These are phyloP conservation scores for Furcula furcula DNA, from an alignment of 2,888 invertebrate species.

Conservation along the genomic window DNA sequence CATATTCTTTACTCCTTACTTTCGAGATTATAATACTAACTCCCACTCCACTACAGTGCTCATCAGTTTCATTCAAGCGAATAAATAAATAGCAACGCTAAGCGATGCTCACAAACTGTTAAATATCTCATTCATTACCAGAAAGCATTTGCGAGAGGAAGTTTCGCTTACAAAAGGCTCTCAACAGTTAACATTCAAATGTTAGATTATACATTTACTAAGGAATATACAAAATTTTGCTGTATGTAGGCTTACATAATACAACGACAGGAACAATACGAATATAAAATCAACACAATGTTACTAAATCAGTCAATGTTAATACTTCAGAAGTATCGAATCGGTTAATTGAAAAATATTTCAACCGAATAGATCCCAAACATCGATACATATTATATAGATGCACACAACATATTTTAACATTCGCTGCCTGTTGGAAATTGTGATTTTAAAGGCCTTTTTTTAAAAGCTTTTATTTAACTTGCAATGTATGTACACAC, in stretches of 20 bases:
- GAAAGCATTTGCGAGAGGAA: conserved; percentile 42
- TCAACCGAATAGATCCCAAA: conserved; percentile 27
- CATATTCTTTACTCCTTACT: too few species aligned
- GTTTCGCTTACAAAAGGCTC: conserved; percentile 35
- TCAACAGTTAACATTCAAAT: too few species aligned
- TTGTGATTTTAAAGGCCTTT: too few species aligned
- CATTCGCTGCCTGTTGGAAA: too few species aligned
- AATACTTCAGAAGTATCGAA: conserved; percentile 36
- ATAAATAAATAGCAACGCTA: conserved; percentile 27
- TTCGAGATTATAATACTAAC: too few species aligned
- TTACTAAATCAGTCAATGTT: too few species aligned
- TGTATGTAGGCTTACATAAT: conserved; percentile 23
- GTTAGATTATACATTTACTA: too few species aligned
- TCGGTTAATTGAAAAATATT: conserved; percentile 51
- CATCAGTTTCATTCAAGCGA: conserved; percentile 23
- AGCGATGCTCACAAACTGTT: conserved; percentile 27
- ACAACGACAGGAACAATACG: conserved; percentile 24
- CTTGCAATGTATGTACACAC: too few species aligned
- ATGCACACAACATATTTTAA: too few species aligned
- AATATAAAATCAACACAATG: too few species aligned
- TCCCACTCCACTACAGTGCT: too few species aligned
- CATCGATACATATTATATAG: conserved; percentile 22
- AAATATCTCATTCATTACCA: conserved; percentile 35
- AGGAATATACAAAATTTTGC: conserved; percentile 32
- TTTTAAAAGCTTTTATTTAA: too few species aligned